Evolutionary conservation across 1,140 invertebrate species (phyloP), one percentile per base, ranked within the genome.

Genomic region (Reticulitermes speratus): DNA sequence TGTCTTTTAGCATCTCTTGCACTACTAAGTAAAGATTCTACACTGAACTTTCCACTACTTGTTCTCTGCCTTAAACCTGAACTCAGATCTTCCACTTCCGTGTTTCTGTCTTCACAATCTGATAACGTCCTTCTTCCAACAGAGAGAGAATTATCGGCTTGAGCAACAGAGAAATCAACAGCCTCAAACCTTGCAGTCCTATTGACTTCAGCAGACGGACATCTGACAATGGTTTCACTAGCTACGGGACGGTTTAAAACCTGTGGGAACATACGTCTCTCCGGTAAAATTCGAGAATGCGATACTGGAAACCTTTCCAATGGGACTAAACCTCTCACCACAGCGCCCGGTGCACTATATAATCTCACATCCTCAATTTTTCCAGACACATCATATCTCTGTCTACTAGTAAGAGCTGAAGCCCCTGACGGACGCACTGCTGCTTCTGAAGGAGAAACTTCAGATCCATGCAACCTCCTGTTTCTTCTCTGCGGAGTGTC

Each of bases 21-120:
- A 25, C 44, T 7, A 90, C 90, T 84, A 90, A 89, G 84, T 89
- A 90, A 88, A 90, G 91, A 87, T 90, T 90, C 87, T 90, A 89
- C 89, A 86, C 87, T 88, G 45, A 91, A 88, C 23, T 23, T 25
- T 21, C 44, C 83, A 52, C 23, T 55, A 55, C 52, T 12, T 3
- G 44, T 84, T 21, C 44, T 9, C 25, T 45, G 48, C 25, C 25
- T 32, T 75, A 44, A 86, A 48, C 44, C 25, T 32, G n/a, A 38
- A 25, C 65, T 45, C 69, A 55, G 32, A 12, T 44, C 69, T 23
- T 52, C 75, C 65, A n/a, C 75, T 14, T 48, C 75, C 69, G 19
- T 83, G 75, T 9, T 82, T 23, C 23, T 45, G 55, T 84, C 83
- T 30, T 25, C 30, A 44, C 65, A 75, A 2, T 75, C 65, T 75